Evolutionary conservation across 2,797 vertebrate genomes (phyloP), one percentile per base, ranked within the genome.

Genomic region (Huso huso): DNA sequence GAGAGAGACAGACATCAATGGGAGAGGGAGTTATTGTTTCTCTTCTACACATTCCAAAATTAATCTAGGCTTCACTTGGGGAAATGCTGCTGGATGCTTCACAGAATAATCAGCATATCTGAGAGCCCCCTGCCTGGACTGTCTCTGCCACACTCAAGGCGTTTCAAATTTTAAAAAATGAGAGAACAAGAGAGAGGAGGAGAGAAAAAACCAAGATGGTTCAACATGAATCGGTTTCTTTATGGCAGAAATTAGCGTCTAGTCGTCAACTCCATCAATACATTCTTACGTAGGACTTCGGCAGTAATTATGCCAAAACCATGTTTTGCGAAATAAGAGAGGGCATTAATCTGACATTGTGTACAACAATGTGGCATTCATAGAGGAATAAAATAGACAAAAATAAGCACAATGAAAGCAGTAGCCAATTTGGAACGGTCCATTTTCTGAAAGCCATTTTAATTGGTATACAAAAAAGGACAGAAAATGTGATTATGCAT

Each of bases 281-380:
- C 55, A 51, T 69, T 66, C 64, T 70, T 64, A 60, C 70, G 65
- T 66, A 37, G 37, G 37, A 37, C 37, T 37, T 18, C 18, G 18
- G 18, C 18, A 18, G 18, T 37, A 37, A 37, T 37, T 37, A 37
- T 37, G 37, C 37, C 37, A 37, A 37, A 37, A 37, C 37, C 37
- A 37, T 37, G 37, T 37, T 37, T 37, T 37, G 37, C 37, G 37
- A 37, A 37, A 37, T 37, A 67, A 49, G 57, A 63, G 12, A 13
- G 62, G 12, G 23, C 48, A 74, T 70, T 79, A 76, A 67, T 79
- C 79, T 65, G 63, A 65, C 67, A 66, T 63, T 70, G 71, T 18
- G 59, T 73, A 68, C 73, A 81, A 87, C 83, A 88, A 85, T 78
- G 74, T 72, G n/a, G 76, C 72, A 82, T 85, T 87, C 82, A 81